These are phyloP conservation scores for Rambutsinella grinnellia DNA, from an alignment of 2,888 invertebrate genomes.

Conservation along the genomic window DNA sequence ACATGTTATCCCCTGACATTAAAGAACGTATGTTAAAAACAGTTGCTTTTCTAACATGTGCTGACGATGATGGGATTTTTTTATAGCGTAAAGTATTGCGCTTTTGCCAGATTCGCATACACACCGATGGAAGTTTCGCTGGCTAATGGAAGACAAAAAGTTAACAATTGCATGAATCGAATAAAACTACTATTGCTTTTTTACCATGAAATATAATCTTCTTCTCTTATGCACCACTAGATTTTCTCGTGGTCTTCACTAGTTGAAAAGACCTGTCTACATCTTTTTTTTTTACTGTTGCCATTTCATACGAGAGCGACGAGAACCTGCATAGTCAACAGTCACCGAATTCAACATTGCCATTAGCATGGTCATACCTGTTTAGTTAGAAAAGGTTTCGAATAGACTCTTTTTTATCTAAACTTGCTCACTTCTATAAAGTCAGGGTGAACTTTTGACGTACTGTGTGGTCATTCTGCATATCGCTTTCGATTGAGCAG, in stretches of 20 bases:
- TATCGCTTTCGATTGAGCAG: too few relatives aligned
- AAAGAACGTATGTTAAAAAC: constrained; percentile 38
- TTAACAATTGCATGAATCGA: not conserved
- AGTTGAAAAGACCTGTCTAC: not conserved
- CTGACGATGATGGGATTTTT: constrained; percentile 22
- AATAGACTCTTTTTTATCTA: not conserved
- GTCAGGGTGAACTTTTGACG: too few relatives aligned
- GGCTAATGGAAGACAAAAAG: not conserved
- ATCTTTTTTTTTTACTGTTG: not conserved
- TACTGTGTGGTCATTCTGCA: too few relatives aligned
- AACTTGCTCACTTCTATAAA: not conserved
- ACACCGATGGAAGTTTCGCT: not conserved
- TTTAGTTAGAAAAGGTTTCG: not conserved
- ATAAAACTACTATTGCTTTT: not conserved
- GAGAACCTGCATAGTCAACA: not conserved
- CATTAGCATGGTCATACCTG: constrained; percentile 10
- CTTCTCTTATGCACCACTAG: too few relatives aligned
- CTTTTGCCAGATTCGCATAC: not conserved
- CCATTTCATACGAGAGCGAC: not conserved
- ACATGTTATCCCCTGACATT: constrained; percentile 30
- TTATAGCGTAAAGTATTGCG: not conserved
- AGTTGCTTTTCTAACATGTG: constrained; percentile 57
- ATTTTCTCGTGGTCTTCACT: too few relatives aligned
- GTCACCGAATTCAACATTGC: not conserved
- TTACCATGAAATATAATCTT: not conserved